Conservation (phyloP, 2,797 vertebrate genomes). For the Gallinago nigripennis region DNA sequence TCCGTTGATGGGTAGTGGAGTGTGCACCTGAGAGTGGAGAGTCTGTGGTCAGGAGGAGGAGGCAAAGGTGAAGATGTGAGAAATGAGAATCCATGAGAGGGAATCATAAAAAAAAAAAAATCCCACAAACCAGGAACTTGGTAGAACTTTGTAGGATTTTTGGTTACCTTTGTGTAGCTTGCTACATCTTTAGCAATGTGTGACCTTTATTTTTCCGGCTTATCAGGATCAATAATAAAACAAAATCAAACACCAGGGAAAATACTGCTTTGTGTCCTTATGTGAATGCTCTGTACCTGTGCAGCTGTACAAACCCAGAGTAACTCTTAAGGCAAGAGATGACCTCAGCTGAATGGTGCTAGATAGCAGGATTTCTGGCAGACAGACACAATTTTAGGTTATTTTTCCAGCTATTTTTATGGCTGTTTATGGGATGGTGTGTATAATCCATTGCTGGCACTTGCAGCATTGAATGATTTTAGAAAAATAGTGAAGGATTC, state of each 20-base stretch:
- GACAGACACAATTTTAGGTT: neutral
- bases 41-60: neutral
- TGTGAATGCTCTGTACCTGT: neutral
- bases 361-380: neutral
- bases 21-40: neutral
- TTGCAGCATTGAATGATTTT: neutral
- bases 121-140: neutral
- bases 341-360: neutral
- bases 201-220: neutral
- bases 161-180: neutral
- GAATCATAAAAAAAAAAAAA: neutral
- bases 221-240: neutral
- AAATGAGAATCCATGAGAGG: neutral
- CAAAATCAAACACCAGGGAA: neutral
- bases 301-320: neutral
- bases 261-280: neutral
- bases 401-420: neutral
- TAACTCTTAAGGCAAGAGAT: neutral
- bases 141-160: neutral
- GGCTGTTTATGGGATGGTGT: neutral
- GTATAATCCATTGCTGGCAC: neutral
- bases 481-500: neutral
- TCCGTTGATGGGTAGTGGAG: neutral
- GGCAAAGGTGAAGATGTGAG: neutral
- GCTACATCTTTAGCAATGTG: neutral